Evolutionary conservation across 2,888 invertebrate species (phyloP), one percentile per base, ranked within the genome.

Genomic region (Parascotia fuliginaria): DNA sequence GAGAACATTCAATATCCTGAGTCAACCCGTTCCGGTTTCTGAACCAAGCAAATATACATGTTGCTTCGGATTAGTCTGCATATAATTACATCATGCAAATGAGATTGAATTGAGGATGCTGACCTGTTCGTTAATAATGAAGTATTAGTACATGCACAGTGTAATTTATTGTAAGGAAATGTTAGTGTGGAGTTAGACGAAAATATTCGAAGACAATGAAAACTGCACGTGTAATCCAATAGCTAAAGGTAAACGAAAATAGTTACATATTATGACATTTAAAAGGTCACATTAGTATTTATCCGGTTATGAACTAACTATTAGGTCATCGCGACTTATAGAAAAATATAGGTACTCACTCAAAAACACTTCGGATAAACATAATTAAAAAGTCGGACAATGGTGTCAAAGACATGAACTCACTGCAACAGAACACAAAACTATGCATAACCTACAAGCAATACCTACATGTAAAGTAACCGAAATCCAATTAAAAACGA

Each of bases 11-110:
- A 68, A 71, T 75, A 73, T 65, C 60, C 60, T 57, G 11, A 56
- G 53, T 58, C 63, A 52, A 70, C 61, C 48, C 70, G 79, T 81
- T 81, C 82, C 83, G 79, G 79, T 81, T 75, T 73, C 71, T 50
- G 46, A 46, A 55, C 56, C 59, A 58, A 56, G 61, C 60, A 42
- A 69, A 69, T 60, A 51, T 49, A 65, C 56, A 48, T 42, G 45
- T 57, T 49, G 41, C 22, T 46, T 42, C 39, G 45, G 45, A 69
- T 65, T 64, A 66, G 42, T 45, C 42, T 62, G 70, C 63, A 73
- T 71, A 59, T 65, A 60, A 19, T 44, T 19, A 36, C 32, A n/a
- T 5, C 29, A 44, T 37, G 50, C 49, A 48, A 67, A 60, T 64
- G 22, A 41, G 52, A 45, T 50, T 37, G 50, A 33, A 54, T 45